Evolutionary conservation across 2,797 vertebrate genomes (phyloP), one percentile per base, ranked within the genome.

Genomic region (Enteromius argenteus): DNA sequence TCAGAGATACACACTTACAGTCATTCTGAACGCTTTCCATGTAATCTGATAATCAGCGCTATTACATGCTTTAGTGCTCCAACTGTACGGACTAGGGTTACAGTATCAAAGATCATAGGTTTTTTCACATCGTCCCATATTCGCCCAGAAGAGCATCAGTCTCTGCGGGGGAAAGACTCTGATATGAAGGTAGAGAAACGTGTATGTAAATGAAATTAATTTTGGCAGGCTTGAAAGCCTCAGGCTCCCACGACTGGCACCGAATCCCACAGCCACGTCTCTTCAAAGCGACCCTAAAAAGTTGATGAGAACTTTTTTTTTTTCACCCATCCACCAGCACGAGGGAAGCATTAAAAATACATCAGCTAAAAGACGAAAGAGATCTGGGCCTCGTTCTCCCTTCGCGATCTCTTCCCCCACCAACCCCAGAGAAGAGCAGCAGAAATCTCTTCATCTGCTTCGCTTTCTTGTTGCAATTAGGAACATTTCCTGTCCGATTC

Each of bases 261-360:
- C 8, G 32, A 75, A 81, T 89, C 78, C 82, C 85, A 83, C 79
- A 73, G 39, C 51, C 60, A 37, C 81, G 35, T 60, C 84, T 87
- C 76, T 86, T 89, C 85, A 86, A 81, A 86, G 83, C 32, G 30
- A 64, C 79, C 75, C 79, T 86, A 77, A 84, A 89, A 89, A 76
- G 83, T 88, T 85, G 80, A 89, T 86, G 80, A 90, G 86, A 68
- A 79, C 73, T 46, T 80, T 80, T 84, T 77, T 78, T 53, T 60
- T 44, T 72, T 84, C 79, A 30, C 85, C 75, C 60, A 79, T 86
- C 77, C 60, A 67, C 64, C 75, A 74, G 74, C 73, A 71, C 84
- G 46, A 84, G 83, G 37, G 84, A 68, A 62, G 44, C 84, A 89
- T 90, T 86, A 89, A 90, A 88, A 88, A 90, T 90, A 83, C 83